These are phyloP conservation scores for Leptosomus discolor DNA, from an alignment of 2,113 vertebrate genomes.

Conservation along the genomic window DNA sequence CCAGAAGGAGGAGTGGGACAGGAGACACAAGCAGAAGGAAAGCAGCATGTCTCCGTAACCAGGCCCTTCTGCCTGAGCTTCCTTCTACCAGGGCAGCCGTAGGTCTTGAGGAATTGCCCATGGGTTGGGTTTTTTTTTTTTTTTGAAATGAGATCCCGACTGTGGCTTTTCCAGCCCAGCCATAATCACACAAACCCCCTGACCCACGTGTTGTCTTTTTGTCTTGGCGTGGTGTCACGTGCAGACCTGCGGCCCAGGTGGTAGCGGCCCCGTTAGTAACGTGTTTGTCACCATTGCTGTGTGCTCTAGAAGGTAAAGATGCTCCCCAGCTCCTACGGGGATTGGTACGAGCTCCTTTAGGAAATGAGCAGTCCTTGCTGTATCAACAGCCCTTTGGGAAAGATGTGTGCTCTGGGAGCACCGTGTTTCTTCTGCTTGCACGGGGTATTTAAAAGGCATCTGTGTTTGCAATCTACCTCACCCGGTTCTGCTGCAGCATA, in stretches of 20 bases:
- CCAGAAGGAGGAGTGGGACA: rapidly evolving
- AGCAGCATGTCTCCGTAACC: not conserved
- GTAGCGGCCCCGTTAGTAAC: not conserved
- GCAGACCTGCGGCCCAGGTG: not conserved
- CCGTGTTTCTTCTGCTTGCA: not conserved
- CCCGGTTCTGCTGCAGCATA: not conserved
- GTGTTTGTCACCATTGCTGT: rapidly evolving
- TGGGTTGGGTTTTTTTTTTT: not conserved
- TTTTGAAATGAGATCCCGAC: not conserved
- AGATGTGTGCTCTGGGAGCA: not conserved
- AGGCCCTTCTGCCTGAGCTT: not conserved
- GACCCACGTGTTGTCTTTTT: rapidly evolving
- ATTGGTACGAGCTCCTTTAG: not conserved
- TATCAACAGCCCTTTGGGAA: not conserved
- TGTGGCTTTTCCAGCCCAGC: not conserved
- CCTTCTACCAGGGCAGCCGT: not conserved
- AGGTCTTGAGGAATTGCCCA: not conserved
- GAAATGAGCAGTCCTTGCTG: not conserved
- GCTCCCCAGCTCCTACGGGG: rapidly evolving
- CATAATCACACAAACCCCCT: not conserved
- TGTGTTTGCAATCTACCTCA: not conserved
- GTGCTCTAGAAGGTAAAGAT: not conserved
- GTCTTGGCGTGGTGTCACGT: not conserved
- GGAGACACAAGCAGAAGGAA: not conserved
- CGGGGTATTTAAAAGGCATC: not conserved